Evolutionary conservation across 2,113 vertebrate genomes (phyloP), one percentile per base, ranked within the genome.

Genomic region (Ptilonorhynchus violaceus): DNA sequence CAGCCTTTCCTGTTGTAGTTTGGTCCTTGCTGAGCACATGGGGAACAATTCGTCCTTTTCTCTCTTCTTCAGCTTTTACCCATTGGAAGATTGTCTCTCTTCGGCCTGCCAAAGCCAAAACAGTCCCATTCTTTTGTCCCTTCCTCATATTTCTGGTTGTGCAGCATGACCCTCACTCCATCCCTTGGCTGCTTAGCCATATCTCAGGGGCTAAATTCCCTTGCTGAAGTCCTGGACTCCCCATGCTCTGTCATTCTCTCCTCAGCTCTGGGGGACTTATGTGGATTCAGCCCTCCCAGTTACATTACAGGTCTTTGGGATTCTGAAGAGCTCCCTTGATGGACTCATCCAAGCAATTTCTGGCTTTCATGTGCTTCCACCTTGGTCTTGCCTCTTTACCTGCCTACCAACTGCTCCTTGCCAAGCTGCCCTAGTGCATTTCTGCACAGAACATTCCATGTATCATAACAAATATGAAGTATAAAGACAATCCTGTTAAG

Each of bases 201-300:
- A 20, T 18, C 24, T 39, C 18, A 56, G 17, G 9, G 46, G 7
- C 46, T 70, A 13, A 62, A 58, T 72, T 67, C 68, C 42, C 46
- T 44, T 58, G 39, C 50, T 85, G 39, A 76, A 88, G 16, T 20
- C 56, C 55, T 60, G 30, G 30, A 21, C 3, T 56, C 14, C 27
- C 10, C 7, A 9, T 52, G 20, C 35, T 62, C 52, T 74, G 69
- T 22, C 22, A 31, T 8, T 11, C 0, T 0, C 9, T 64, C 7
- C 20, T 68, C 27, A 23, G 30, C 49, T 68, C 35, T 33, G 20
- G 7, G 25, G 11, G 5, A 6, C 1, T n/a, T 60, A 14, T 44
- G 31, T 84, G 20, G 1, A 7, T 46, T 87, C 37, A 25, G 13
- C 11, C 13, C 7, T 62, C 28, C 16, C 20, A 42, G 47, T 33